Base-by-base conservation (phyloP, 92 coral and sea anemone genomes). In the Anthopleura xanthogrammica region DNA sequence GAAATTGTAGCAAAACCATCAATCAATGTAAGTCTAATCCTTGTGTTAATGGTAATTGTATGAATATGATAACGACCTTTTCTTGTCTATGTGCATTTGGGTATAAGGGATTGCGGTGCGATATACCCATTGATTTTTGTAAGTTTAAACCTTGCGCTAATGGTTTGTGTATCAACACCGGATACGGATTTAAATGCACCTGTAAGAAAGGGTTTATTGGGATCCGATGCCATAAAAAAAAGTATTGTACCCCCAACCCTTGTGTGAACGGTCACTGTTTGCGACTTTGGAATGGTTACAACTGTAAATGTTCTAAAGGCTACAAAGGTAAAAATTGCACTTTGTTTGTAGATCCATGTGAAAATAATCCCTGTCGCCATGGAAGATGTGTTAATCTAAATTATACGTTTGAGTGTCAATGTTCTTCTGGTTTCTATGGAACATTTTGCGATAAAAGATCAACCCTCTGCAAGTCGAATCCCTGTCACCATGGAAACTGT, bases 401-500 rank as follows among this genome's bases (percentile, higher is more conserved):
- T 19, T 55, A 76, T 48, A 87, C 86, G 0, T 92, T 91, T 76
- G 82, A 46, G 82, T 95, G 98, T 79, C 56, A 64, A 29, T 95
- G 98, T 42, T 81, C 52, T 58, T 77, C 82, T 41, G 92, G 95
- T 60, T 95, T 87, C 76, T 60, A 62, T 39, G 98, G 94, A 50
- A 71, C 16, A 13, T n/a, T 84, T 70, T 93, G 97, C 74, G 85
- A 90, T 52, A 55, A 73, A 54, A 91, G 87, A 14, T 75, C 80
- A 5, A 79, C 81, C 73, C 41, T 74, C 76, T 87, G 90, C 68
- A 77, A 64, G 2, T 72, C 86, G 74, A 87, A 87, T 80, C 97
- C 97, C 5, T 93, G 97, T 50, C 80, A 70, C 56, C 83, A 92
- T 76, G 97, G 98, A 2, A 80, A 77, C 60, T 93, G 98, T 78